phyloP scores from a whole-genome alignment of 2,113 vertebrate genomes.

The Rafetus swinhoei region DNA sequence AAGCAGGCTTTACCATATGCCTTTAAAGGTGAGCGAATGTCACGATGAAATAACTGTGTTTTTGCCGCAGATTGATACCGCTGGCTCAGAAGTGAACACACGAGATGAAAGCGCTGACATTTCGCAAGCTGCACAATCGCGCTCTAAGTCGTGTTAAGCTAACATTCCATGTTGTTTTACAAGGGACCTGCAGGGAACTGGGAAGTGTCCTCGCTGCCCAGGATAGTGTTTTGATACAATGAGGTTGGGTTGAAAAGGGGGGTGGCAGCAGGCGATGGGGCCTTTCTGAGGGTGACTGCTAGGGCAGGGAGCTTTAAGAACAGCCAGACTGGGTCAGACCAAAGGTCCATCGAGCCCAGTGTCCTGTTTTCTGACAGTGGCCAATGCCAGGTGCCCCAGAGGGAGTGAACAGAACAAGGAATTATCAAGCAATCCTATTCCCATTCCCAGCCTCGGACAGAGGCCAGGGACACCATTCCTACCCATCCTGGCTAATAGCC shows the following conservation, averaged over 20 bases:
- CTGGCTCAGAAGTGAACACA: slow-evolving; percentile 65
- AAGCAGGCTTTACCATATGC: slow-evolving; percentile 78
- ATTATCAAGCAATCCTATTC: no score
- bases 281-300: fast-evolving
- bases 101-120: slow-evolving; percentile 69
- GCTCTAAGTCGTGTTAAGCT: slow-evolving; percentile 30
- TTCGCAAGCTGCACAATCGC: slow-evolving; percentile 48
- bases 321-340: no score
- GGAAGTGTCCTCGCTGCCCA: background rate
- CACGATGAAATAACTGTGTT: slow-evolving; percentile 73
- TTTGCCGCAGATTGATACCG: slow-evolving; percentile 67
- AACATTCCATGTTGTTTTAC: slow-evolving; percentile 60
- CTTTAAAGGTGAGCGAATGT: slow-evolving; percentile 79
- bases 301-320: fast-evolving
- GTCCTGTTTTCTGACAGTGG: no score
- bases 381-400: no score
- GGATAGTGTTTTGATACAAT: fast-evolving
- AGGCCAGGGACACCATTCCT: no score
- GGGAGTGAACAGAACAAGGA: no score
- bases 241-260: background rate
- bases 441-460: no score
- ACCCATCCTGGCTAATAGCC: no score
- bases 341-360: no score
- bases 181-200: slow-evolving; percentile 37
- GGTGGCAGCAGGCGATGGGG: fast-evolving